phyloP scores from a whole-genome alignment of 2,113 vertebrate genomes.

The Poeciliopsis occidentalis region DNA sequence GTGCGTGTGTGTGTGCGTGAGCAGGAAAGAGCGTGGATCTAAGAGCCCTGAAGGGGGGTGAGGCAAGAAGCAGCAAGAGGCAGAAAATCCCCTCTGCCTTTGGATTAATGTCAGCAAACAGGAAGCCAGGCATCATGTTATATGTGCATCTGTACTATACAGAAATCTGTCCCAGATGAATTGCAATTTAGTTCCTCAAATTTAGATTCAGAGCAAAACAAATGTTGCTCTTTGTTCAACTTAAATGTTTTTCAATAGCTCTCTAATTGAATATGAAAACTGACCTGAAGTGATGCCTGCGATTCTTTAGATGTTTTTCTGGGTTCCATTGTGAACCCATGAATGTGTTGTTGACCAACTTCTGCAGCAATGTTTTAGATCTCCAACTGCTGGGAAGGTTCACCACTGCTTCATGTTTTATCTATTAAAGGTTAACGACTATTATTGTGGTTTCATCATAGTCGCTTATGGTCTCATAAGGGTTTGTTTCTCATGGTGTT shows the following conservation, averaged over 20 bases:
- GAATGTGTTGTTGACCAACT: neutral
- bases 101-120: slow-evolving; percentile 77
- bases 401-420: too few species aligned
- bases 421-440: too few species aligned
- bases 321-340: neutral
- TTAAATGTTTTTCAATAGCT: neutral
- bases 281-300: neutral
- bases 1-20: slow-evolving; percentile 55
- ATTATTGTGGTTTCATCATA: too few species aligned
- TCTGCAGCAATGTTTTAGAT: too few species aligned
- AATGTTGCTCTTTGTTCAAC: too few species aligned
- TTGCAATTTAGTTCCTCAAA: neutral
- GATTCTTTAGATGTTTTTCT: neutral
- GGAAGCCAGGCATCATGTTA: slow-evolving; percentile 61
- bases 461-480: too few species aligned
- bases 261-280: neutral
- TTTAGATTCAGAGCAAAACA: too few species aligned
- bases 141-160: slow-evolving; percentile 51
- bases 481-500: too few species aligned
- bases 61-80: slow-evolving; percentile 80
- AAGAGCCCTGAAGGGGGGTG: slow-evolving; percentile 73
- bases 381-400: too few species aligned
- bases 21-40: slow-evolving; percentile 62
- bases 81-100: slow-evolving; percentile 73
- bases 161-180: slow-evolving; percentile 29